Evolutionary conservation across 1,140 invertebrate genomes (phyloP).

Genomic region (Hermetia illucens): DNA sequence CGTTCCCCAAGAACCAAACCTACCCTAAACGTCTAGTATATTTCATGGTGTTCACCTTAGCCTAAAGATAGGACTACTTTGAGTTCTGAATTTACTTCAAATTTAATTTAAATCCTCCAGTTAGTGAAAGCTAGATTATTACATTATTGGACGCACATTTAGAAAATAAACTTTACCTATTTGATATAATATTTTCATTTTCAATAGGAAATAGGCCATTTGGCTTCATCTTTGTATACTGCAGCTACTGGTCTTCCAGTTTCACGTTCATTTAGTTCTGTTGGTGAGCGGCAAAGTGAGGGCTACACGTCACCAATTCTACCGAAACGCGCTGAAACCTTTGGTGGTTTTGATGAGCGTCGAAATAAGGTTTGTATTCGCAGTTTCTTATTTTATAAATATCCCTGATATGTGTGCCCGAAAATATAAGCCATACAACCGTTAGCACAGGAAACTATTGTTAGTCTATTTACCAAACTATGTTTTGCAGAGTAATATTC

Average conservation of each 20-base stretch:
- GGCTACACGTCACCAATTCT: slow-evolving; percentile 68
- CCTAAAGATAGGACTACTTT: no score
- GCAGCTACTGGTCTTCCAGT: slow-evolving; percentile 51
- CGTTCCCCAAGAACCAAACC: no score
- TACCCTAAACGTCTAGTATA: no score
- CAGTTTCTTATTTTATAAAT: no score
- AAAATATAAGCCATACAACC: no score
- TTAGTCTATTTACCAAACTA: slow-evolving; percentile 4
- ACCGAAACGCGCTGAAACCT: slow-evolving; percentile 84
- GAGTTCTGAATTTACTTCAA: no score
- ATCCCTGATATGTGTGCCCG: no score
- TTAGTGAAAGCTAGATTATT: no score
- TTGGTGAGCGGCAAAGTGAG: slow-evolving; percentile 75
- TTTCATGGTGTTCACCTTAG: no score
- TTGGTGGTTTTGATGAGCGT: slow-evolving; percentile 78
- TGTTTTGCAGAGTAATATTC: slow-evolving; percentile 5
- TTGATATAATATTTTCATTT: not conserved
- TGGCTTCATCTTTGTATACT: slow-evolving; percentile 54
- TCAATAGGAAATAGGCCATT: slow-evolving; percentile 34
- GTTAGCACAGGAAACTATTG: slow-evolving; percentile 5
- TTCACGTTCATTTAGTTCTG: slow-evolving; percentile 79
- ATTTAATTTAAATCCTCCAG: no score
- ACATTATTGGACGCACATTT: no score
- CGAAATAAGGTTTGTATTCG: no score
- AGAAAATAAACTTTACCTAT: not conserved